Conservation (phyloP, 2,113 vertebrate genomes). For the Erythrolamprus reginae region DNA sequence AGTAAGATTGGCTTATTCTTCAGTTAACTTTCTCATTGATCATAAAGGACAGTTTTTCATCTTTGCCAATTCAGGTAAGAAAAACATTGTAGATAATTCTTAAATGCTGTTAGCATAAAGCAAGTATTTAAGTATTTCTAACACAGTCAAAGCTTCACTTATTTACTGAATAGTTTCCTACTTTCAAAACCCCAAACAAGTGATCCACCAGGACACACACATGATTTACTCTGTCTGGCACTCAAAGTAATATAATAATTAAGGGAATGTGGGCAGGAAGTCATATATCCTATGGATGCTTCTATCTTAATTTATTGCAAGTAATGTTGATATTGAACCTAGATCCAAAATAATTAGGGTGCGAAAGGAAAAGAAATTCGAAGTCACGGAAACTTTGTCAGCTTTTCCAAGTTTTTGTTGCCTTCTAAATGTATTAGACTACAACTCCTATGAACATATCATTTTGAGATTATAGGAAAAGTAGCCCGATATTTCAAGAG, state of each 20-base stretch:
- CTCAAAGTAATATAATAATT: not conserved
- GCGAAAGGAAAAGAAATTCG: not conserved
- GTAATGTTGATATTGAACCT: not conserved
- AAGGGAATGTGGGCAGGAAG: not conserved
- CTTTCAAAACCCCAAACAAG: not conserved
- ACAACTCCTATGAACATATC: not conserved
- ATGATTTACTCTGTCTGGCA: not conserved
- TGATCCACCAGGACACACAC: not conserved
- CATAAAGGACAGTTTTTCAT: not conserved
- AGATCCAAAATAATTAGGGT: not conserved
- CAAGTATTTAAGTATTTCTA: not conserved
- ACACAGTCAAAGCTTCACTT: not conserved
- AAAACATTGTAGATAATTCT: not conserved
- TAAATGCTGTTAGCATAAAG: not conserved
- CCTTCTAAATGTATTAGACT: not conserved
- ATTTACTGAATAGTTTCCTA: not conserved
- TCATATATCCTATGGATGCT: not conserved
- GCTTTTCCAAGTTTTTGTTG: not conserved
- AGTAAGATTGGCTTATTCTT: not conserved
- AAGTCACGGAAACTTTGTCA: not conserved
- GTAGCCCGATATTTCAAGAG: not conserved
- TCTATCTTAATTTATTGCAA: not conserved
- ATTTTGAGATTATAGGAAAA: not conserved
- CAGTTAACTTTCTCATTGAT: not conserved
- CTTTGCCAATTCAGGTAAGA: not conserved